A percentile compares a stretch with the other conserved stretches of the same genome.
phyloP scores from a whole-genome alignment of 2,113 vertebrate species.

The Lampris incognitus region DNA sequence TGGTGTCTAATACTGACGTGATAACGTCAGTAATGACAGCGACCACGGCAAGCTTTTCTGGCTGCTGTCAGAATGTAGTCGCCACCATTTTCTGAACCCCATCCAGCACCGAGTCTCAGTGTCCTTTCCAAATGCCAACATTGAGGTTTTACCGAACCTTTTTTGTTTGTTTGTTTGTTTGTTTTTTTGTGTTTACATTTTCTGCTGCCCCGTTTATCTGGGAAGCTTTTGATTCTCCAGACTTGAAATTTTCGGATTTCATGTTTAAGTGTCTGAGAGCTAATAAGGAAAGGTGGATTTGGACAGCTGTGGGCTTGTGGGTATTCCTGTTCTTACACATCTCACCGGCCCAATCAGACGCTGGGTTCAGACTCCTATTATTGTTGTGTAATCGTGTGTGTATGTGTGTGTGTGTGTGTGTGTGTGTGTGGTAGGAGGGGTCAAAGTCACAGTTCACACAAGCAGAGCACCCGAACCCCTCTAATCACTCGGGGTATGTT shows the following conservation, averaged over 20 bases:
- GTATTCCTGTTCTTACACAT: slow-evolving; percentile 71
- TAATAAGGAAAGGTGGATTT: slow-evolving; percentile 21
- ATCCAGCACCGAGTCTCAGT: too few species aligned
- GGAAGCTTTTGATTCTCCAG: slow-evolving; percentile 19
- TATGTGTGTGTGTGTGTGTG: too few species aligned
- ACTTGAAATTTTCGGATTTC: slow-evolving; percentile 13
- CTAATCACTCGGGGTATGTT: slow-evolving; percentile 71
- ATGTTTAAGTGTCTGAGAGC: slow-evolving; percentile 19
- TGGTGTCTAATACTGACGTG: too few species aligned
- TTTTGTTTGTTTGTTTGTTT: neutral
- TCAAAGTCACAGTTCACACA: slow-evolving; percentile 74
- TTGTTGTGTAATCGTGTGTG: slow-evolving; percentile 32
- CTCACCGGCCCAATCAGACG: slow-evolving; percentile 44
- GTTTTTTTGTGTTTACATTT: neutral
- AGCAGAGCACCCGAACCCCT: slow-evolving; percentile 66
- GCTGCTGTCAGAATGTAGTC: too few species aligned
- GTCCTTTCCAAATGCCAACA: too few species aligned
- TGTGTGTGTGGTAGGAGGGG: neutral
- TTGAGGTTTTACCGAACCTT: neutral
- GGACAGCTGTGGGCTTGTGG: slow-evolving; percentile 38
- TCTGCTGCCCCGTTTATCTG: slow-evolving; percentile 22
- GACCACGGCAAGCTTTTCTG: too few species aligned
- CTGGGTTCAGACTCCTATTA: slow-evolving; percentile 69
- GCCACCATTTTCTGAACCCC: too few species aligned
- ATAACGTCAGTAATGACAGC: too few species aligned